Percentiles rank a stretch among this genome's conserved stretches.
phyloP scores from a whole-genome alignment of 2,113 vertebrate genomes.

The Argyrosomus japonicus region DNA sequence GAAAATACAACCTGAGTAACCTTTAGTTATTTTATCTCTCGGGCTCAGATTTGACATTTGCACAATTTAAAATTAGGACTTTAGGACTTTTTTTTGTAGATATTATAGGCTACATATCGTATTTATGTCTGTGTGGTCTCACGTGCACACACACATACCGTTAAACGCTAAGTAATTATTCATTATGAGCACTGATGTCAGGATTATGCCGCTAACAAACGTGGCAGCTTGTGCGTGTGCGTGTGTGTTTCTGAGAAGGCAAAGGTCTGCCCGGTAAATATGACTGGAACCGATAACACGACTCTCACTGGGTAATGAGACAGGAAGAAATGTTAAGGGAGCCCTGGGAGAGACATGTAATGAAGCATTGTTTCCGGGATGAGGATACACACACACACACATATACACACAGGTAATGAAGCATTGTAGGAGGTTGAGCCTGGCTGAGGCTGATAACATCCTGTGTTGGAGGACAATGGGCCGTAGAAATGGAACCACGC shows the following conservation, averaged over 20 bases:
- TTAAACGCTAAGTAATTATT: conserved; percentile 30
- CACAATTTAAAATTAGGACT: neutral
- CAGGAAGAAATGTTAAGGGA: conserved; percentile 65
- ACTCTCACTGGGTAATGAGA: conserved; percentile 68
- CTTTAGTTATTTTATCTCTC: neutral
- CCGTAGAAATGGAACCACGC: conserved; percentile 62
- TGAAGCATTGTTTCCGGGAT: conserved; percentile 66
- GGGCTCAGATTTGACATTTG: no score
- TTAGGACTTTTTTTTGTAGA: neutral
- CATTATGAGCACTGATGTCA: conserved; percentile 3
- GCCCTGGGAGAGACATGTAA: conserved; percentile 58
- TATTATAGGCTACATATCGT: neutral
- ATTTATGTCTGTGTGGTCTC: neutral
- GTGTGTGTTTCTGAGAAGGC: conserved; percentile 29
- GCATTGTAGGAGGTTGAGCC: conserved; percentile 76
- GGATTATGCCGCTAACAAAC: neutral
- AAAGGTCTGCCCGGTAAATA: conserved; percentile 70
- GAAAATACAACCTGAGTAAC: neutral
- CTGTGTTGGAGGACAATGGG: conserved; percentile 80
- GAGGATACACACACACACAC: conserved; percentile 40
- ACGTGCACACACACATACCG: neutral
- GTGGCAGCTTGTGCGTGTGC: conserved; percentile 16
- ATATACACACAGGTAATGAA: conserved; percentile 73
- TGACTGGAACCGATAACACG: conserved; percentile 68
- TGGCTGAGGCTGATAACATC: conserved; percentile 82